A percentile compares a stretch with the other conserved stretches of the same genome.
Evolutionary conservation across 2,113 vertebrate species (phyloP).

Genomic region (Ictidomys tridecemlineatus): DNA sequence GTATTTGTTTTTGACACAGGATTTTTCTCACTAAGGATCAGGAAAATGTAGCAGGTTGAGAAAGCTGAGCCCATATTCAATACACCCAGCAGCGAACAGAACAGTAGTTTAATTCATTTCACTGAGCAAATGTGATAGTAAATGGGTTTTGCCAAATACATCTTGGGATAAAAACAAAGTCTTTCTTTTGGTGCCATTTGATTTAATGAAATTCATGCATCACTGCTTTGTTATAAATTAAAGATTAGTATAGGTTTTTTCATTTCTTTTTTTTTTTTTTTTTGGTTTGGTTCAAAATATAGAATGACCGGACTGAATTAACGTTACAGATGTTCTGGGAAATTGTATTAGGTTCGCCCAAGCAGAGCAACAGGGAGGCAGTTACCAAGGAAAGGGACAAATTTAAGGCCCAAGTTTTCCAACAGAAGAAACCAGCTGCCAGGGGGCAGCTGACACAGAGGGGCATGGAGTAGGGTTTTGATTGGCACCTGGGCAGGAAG

Average conservation of each 20-base stretch:
- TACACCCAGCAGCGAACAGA: background rate
- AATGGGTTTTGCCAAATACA: conserved; percentile 43
- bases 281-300: conserved; percentile 68
- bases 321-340: conserved; percentile 57
- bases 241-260: conserved; percentile 61
- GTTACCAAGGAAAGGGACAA: background rate
- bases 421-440: too few relatives aligned
- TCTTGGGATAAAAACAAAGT: conserved; percentile 70
- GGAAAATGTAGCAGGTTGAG: background rate
- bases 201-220: conserved; percentile 73
- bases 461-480: fast-evolving
- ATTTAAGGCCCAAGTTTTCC: background rate
- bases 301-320: conserved; percentile 62
- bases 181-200: conserved; percentile 18
- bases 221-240: conserved; percentile 68
- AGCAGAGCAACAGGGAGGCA: background rate
- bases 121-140: conserved; percentile 55
- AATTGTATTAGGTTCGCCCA: conserved; percentile 35
- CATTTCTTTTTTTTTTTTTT: too few relatives aligned
- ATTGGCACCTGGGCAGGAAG: fast-evolving
- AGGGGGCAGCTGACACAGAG: fast-evolving
- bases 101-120: conserved; percentile 44
- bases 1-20: conserved; percentile 11
- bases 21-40: conserved; percentile 57
- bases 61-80: conserved; percentile 23